Conservation (phyloP, 2,113 vertebrate species). For the Coturnix japonica region DNA sequence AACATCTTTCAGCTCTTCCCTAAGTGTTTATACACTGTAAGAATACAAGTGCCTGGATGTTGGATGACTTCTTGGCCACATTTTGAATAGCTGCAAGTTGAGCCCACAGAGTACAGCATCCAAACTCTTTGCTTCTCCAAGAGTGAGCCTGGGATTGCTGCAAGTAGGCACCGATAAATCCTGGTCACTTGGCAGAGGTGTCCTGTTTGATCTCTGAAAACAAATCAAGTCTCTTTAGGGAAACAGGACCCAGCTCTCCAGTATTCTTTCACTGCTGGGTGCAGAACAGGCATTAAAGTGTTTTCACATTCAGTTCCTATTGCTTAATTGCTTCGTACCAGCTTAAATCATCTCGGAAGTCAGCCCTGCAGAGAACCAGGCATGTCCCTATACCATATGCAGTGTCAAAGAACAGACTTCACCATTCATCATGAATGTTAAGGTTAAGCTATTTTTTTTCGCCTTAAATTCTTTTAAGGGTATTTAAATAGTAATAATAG, state of each 20-base stretch:
- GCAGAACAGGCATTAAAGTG: not conserved
- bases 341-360: not conserved
- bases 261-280: not conserved
- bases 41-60: not conserved
- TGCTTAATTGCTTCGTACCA: not conserved
- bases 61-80: not conserved
- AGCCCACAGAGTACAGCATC: not conserved
- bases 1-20: not conserved
- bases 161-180: not conserved
- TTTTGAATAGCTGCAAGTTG: not conserved
- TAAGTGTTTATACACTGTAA: not conserved
- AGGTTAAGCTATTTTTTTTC: slow-evolving; percentile 22
- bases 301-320: not conserved
- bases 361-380: not conserved
- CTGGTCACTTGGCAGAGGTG: not conserved
- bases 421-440: not conserved
- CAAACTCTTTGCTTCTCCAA: not conserved
- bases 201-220: not conserved
- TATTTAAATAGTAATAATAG: slow-evolving; percentile 26
- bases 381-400: not conserved
- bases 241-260: not conserved
- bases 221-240: not conserved
- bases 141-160: not conserved
- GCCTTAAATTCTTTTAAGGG: not conserved
- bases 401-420: not conserved